Base-by-base conservation (phyloP, 64 coral and sea anemone species). In the Orbicella faveolata region DNA sequence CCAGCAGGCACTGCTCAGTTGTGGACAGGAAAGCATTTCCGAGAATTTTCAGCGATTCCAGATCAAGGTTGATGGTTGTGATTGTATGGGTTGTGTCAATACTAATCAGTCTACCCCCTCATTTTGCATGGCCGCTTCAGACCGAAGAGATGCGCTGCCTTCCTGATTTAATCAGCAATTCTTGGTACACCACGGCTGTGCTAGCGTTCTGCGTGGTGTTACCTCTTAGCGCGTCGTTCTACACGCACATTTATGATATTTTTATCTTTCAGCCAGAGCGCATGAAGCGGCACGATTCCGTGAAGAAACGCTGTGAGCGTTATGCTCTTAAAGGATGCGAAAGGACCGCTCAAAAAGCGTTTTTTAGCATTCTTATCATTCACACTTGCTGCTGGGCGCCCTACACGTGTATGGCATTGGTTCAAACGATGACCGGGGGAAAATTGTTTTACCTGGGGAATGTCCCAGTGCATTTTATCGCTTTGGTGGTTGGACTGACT, bases 381-480 rank as follows among this genome's bases (percentile, higher is more conserved):
- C 94, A 96, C 73, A 90, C 88, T 25, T 48, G 44, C 62, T 96
- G 87, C 33, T 96, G 94, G 94, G 55, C 90, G 54, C 94, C 94
- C 1, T 90, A 90, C 80, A 78, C 90, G 0, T 77, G 90, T 16
- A 76, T 93, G 36, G 89, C 94, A 9, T 66, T 90, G 25, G 77
- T 37, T 3, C 87, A 93, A 53, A 79, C 90, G 36, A 53, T 89
- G 9, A 84, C 30, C 23, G 41, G 30, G 1, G 79, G 59, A 17
- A 21, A 33, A 2, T 34, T 75, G 52, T 79, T 89, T 63, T 89
- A 65, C 39, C 14, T 83, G 2, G 74, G 65, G 12, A 89, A 84
- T 74, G 30, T 96, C 36, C 93, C 94, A 34, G 52, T 80, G 54
- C 89, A 90, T 78, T 93, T 96, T 25, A 88, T 96, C 21, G 80